phyloP scores from a whole-genome alignment of 2,797 vertebrate species.

The Garrulus glandarius region DNA sequence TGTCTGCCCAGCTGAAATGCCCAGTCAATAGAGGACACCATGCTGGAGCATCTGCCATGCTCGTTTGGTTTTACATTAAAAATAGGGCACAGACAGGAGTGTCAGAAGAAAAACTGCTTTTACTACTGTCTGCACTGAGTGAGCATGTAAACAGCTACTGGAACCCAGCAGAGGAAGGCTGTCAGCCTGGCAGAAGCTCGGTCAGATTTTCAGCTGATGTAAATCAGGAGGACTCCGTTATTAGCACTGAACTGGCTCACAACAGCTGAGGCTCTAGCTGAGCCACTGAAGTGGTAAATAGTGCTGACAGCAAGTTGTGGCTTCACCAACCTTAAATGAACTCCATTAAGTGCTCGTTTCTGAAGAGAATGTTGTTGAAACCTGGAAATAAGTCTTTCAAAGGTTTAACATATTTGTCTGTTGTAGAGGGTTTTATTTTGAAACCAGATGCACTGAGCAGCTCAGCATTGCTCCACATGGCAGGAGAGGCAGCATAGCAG shows the following conservation, averaged over 20 bases:
- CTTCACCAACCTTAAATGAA: constrained; percentile 68
- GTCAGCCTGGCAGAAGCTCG: constrained; percentile 58
- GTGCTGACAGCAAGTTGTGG: constrained; percentile 67
- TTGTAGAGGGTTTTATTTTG: constrained; percentile 50
- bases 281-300: constrained; percentile 68
- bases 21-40: background rate
- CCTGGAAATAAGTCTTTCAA: constrained; percentile 63
- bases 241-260: constrained; percentile 40
- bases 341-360: constrained; percentile 60
- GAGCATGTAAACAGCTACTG: constrained; percentile 48
- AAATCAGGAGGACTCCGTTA: constrained; percentile 54
- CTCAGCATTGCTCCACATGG: constrained; percentile 1
- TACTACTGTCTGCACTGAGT: background rate
- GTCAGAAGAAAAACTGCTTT: constrained; percentile 34
- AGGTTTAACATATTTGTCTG: constrained; percentile 63
- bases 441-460: constrained; percentile 51
- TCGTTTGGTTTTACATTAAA: background rate
- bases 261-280: constrained; percentile 58
- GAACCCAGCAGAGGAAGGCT: constrained; percentile 61
- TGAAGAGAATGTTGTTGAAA: constrained; percentile 68
- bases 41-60: background rate
- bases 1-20: background rate
- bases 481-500: background rate
- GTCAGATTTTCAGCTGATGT: constrained; percentile 64
- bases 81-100: constrained; percentile 29